Conservation (phyloP, 2,888 invertebrate species). For the Tenodera sinensis region DNA sequence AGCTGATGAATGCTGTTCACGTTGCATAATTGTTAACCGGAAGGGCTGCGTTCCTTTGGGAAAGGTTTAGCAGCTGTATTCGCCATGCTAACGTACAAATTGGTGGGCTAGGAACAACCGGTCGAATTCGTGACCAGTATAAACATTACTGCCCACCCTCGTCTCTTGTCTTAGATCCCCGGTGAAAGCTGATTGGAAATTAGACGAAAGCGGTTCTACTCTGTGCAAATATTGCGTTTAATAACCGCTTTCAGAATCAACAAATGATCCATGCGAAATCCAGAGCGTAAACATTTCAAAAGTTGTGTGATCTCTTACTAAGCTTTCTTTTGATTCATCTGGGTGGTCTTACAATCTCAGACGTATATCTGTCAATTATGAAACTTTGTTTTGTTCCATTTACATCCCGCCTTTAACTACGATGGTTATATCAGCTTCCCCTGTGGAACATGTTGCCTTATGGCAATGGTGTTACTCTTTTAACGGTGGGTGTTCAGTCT, state of each 20-base stretch:
- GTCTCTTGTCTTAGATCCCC: neutral
- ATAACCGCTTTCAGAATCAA: neutral
- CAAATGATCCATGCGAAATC: neutral
- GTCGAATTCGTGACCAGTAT: conserved; percentile 13
- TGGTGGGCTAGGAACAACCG: neutral
- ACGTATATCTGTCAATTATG: too few species aligned
- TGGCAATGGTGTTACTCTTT: too few species aligned
- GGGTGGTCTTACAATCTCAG: neutral
- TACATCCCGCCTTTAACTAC: too few species aligned
- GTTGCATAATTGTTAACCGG: neutral
- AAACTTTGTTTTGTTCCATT: too few species aligned
- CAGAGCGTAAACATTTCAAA: neutral
- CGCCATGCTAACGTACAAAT: neutral
- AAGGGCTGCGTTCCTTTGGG: neutral
- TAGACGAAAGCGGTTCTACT: neutral
- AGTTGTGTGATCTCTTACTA: neutral
- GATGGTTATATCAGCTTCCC: too few species aligned
- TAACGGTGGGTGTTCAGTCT: too few species aligned
- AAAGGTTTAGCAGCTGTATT: neutral
- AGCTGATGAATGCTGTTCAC: too few species aligned
- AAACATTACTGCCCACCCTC: neutral
- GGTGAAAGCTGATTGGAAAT: neutral
- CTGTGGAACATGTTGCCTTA: too few species aligned
- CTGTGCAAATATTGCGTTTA: neutral
- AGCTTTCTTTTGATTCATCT: too few species aligned